These are phyloP conservation scores for Lochmaea capreae DNA, from an alignment of 2,888 invertebrate species.

Conservation along the genomic window DNA sequence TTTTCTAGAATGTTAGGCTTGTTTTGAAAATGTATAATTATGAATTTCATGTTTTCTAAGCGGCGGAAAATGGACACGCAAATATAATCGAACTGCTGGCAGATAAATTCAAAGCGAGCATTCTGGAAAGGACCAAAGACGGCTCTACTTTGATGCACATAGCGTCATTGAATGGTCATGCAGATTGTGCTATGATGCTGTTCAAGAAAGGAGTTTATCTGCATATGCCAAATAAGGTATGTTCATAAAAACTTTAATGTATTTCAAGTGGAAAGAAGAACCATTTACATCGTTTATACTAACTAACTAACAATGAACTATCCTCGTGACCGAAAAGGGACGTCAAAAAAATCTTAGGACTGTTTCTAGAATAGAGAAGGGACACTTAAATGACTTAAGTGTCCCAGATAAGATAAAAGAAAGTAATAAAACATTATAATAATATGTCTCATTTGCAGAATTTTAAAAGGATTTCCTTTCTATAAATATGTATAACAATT, in stretches of 20 bases:
- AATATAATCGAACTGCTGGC: conserved; percentile 94
- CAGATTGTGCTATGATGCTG: conserved; percentile 97
- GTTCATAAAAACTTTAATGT: background rate
- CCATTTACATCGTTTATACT: no score
- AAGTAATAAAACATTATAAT: no score
- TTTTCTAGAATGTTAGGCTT: no score
- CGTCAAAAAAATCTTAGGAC: no score
- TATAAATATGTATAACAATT: background rate
- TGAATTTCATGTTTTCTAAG: conserved; percentile 75
- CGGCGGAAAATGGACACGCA: conserved; percentile 97
- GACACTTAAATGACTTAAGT: no score
- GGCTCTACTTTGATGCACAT: conserved; percentile 99
- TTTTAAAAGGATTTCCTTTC: background rate
- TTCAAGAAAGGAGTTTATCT: conserved; percentile 98
- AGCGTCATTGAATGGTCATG: conserved; percentile 96
- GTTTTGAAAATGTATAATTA: no score
- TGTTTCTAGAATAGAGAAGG: no score
- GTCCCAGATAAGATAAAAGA: no score
- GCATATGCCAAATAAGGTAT: conserved; percentile 98
- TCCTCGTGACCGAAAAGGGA: no score
- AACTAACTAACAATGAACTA: no score
- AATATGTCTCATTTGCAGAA: background rate
- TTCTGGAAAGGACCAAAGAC: conserved; percentile 96
- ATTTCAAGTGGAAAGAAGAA: no score
- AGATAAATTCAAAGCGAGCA: conserved; percentile 97